Base-by-base conservation (phyloP, 92 coral and sea anemone species). In the Parazoanthus darwini region DNA sequence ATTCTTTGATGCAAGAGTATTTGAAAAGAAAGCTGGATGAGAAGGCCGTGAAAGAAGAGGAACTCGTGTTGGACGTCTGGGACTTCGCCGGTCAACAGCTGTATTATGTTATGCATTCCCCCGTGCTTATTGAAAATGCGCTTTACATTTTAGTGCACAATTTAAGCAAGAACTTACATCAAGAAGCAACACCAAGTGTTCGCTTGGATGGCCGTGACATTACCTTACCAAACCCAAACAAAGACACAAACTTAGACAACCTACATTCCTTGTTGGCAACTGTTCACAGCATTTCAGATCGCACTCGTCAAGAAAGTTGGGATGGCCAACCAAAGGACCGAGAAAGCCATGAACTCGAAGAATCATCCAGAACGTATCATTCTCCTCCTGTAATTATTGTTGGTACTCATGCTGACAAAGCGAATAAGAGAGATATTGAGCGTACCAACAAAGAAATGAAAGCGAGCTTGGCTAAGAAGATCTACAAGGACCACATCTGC, bases 41-140 rank as follows among this genome's bases (percentile, higher is more conserved):
- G 37, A 14, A 6, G 23, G 11, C 74, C n/a, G 74, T 68, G 29
- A 68, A 11, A 16, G 74, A 68, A 68, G 29, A 68, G 23, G 74
- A 68, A 68, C 29, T 68, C 29, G 29, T 68, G n/a, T 8, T 68
- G 8, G 74, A 68, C 3, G 29, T 68, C 29, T 68, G 74, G 74
- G 74, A 68, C 35, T 68, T 68, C 23, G 74, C 74, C 3, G 74
- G 74, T 33, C 74, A 68, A 68, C 74, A 68, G 74, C 29, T 68
- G n/a, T 68, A 68, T 29, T 68, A 68, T 68, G 11, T 68, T 29
- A 68, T 29, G n/a, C 74, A 68, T 29, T 68, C 74, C 23, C 74
- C 74, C 37, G 20, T 68, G 29, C 74, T 68, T 68, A 68, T 29
- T 29, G 29, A 68, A 29, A 22, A 68, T 29, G 74, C 74, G 10